Percentiles rank a stretch among this genome's conserved stretches.
Evolutionary conservation across 1,140 invertebrate species (phyloP).

Genomic region (Apolygus lucorum): DNA sequence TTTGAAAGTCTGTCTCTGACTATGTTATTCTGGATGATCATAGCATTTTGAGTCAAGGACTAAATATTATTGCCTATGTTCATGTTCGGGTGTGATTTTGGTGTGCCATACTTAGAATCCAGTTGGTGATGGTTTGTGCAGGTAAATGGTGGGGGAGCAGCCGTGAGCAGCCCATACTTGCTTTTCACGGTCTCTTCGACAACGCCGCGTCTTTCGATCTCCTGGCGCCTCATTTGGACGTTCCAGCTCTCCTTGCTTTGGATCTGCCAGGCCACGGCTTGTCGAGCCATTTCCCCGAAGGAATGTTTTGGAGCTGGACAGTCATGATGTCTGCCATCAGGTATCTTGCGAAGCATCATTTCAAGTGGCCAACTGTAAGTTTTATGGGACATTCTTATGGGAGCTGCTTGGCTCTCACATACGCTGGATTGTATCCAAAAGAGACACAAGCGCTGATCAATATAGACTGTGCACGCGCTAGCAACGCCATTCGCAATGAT

Average conservation of each 20-base stretch:
- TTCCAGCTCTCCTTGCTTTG: conserved; percentile 50
- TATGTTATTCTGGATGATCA: too few species aligned
- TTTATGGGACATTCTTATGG: conserved; percentile 73
- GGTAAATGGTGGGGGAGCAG: conserved; percentile 68
- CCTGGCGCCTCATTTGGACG: conserved; percentile 61
- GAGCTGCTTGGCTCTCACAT: conserved; percentile 66
- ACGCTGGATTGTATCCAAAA: conserved; percentile 62
- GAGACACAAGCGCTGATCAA: conserved; percentile 61
- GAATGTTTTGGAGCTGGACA: conserved; percentile 42
- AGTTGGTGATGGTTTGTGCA: conserved; percentile 35
- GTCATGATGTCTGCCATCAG: neutral
- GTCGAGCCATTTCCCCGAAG: conserved; percentile 64
- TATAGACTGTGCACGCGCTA: conserved; percentile 48
- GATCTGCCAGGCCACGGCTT: conserved; percentile 74
- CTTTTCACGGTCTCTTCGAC: conserved; percentile 80
- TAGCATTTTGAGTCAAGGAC: too few species aligned
- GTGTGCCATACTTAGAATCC: too few species aligned
- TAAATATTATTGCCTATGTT: too few species aligned
- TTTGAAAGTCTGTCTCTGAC: too few species aligned
- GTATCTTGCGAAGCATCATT: conserved; percentile 55
- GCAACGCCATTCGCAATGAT: neutral
- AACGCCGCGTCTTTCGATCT: conserved; percentile 79
- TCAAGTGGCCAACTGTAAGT: conserved; percentile 66
- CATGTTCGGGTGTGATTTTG: too few species aligned
- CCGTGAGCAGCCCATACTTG: conserved; percentile 59